A percentile compares a stretch with the other conserved stretches of the same genome.
phyloP scores from a whole-genome alignment of 2,888 invertebrate species.

The Eristalinus sepulchralis region DNA sequence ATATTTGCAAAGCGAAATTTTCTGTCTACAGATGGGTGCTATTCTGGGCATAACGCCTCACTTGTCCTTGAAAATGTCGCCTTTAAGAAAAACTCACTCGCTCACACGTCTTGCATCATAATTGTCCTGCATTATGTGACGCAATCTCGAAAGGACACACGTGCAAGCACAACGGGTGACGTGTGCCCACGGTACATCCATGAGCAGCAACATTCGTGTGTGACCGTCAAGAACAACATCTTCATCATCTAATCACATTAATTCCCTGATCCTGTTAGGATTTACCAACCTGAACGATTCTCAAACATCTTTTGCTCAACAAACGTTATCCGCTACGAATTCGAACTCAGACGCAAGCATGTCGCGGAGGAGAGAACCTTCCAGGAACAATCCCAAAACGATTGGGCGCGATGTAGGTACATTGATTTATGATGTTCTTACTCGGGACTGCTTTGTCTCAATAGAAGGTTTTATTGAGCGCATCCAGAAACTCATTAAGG shows the following conservation, averaged over 20 bases:
- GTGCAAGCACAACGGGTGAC: not conserved
- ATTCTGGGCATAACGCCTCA: not conserved
- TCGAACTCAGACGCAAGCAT: not conserved
- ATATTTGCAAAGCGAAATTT: not conserved
- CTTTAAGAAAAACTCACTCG: not conserved
- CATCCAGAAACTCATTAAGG: conserved; percentile 11
- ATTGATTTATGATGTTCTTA: not conserved
- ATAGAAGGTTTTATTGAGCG: not conserved
- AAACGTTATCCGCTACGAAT: not conserved
- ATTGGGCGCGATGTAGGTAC: not conserved
- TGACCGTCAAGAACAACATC: not conserved
- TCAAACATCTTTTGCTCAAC: not conserved
- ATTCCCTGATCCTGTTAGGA: not conserved
- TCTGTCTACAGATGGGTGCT: not conserved
- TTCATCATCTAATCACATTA: not conserved
- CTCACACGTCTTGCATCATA: not conserved
- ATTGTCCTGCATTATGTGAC: not conserved
- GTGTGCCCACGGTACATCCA: not conserved
- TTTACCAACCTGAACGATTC: not conserved
- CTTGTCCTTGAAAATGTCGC: not conserved
- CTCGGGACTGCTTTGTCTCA: not conserved
- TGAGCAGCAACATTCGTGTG: not conserved
- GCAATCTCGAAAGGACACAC: not conserved
- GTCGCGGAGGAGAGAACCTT: not conserved
- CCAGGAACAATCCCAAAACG: not conserved